Evolutionary conservation across 2,797 vertebrate species (phyloP).

Genomic region (Limosa lapponica): DNA sequence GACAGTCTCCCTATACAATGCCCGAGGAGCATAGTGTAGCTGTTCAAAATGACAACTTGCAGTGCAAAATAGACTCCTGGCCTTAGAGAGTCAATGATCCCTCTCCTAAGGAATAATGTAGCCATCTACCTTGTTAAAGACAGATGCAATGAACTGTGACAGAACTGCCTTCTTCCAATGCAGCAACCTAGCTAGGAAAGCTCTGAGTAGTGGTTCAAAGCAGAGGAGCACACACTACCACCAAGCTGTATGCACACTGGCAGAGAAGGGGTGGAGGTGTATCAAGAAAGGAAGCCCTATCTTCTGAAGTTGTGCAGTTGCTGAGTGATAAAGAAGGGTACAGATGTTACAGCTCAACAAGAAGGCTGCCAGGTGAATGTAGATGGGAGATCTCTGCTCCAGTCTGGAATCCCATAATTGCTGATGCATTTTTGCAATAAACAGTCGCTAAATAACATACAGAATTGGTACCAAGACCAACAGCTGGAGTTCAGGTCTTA

Average conservation of each 20-base stretch:
- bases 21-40: neutral
- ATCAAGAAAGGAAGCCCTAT: neutral
- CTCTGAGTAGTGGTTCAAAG: neutral
- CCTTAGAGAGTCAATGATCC: neutral
- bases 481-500: neutral
- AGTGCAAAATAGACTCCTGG: neutral
- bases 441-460: neutral
- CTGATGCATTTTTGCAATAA: neutral
- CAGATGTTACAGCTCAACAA: neutral
- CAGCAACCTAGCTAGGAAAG: neutral
- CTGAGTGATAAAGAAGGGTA: neutral
- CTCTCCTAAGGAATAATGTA: no score
- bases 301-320: neutral
- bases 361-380: neutral
- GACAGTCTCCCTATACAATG: neutral
- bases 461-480: neutral
- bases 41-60: neutral
- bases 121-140: neutral
- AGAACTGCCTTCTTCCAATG: neutral
- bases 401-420: neutral
- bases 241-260: neutral
- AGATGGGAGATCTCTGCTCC: neutral
- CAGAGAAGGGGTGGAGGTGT: fast-evolving
- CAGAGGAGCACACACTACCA: neutral
- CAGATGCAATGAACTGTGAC: neutral